Percentiles rank a stretch among this genome's conserved stretches.
These are phyloP conservation scores for Rhinoderma darwinii DNA, from an alignment of 2,113 vertebrate species.

Conservation along the genomic window DNA sequence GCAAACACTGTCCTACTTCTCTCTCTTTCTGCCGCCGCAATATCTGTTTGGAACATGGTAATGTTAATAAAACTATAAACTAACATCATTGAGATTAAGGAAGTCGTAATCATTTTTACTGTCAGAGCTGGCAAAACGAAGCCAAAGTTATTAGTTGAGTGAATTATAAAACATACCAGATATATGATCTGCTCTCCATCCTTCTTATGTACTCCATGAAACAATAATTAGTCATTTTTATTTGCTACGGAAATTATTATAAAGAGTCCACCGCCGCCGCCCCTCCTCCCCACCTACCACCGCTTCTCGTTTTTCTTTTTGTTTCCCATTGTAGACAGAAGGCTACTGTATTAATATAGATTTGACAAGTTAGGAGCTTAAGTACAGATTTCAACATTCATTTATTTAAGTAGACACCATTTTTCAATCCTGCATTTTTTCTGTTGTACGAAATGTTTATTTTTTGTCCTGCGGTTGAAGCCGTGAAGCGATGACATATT, in stretches of 20 bases:
- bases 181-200: slow-evolving; percentile 28
- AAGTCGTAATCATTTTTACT: slow-evolving; percentile 69
- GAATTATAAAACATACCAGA: slow-evolving; percentile 42
- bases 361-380: slow-evolving; percentile 3
- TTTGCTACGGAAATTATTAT: slow-evolving; percentile 37
- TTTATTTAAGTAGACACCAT: slow-evolving; percentile 42
- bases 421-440: slow-evolving; percentile 1
- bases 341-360: slow-evolving; percentile 44
- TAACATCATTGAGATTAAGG: slow-evolving; percentile 75
- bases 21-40: slow-evolving; percentile 67
- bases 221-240: slow-evolving; percentile 54
- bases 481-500: slow-evolving; percentile 16
- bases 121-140: slow-evolving; percentile 38
- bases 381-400: background rate
- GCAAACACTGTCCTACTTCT: slow-evolving; percentile 80
- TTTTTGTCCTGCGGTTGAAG: background rate
- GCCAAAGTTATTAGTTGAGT: slow-evolving; percentile 49
- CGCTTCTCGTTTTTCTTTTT: background rate
- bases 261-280: background rate
- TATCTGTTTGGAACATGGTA: slow-evolving; percentile 75
- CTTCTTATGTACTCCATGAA: slow-evolving; percentile 30
- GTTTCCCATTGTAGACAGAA: slow-evolving; percentile 21
- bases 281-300: background rate
- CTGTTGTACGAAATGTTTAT: background rate
- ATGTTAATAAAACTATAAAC: slow-evolving; percentile 71